Percentiles rank a stretch among this genome's conserved stretches.
phyloP scores from a whole-genome alignment of 2,888 invertebrate genomes.

The Trissoscelio sp. region DNA sequence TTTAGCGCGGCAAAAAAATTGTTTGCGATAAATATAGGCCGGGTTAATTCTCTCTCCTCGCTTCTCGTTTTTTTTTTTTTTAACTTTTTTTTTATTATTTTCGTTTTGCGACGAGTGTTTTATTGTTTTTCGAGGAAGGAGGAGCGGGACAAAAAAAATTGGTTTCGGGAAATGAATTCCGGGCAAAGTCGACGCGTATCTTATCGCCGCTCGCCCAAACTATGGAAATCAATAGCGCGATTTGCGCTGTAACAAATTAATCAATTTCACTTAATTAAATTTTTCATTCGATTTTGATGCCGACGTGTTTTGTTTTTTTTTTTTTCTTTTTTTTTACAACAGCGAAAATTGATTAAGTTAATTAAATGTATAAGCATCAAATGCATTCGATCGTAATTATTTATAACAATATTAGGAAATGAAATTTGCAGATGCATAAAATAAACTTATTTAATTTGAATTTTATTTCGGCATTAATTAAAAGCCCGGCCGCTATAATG shows the following conservation, averaged over 20 bases:
- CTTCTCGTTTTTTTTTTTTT: slow-evolving; percentile 4
- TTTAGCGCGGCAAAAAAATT: slow-evolving; percentile 48
- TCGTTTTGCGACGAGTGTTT: slow-evolving; percentile 45
- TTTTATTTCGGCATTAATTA: slow-evolving; percentile 51
- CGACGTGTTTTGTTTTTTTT: no score
- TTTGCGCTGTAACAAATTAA: slow-evolving; percentile 56
- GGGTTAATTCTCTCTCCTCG: slow-evolving; percentile 29
- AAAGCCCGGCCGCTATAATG: slow-evolving; percentile 34
- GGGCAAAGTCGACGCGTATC: slow-evolving; percentile 36
- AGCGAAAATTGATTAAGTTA: slow-evolving; percentile 37
- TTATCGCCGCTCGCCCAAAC: slow-evolving; percentile 32
- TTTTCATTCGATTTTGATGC: slow-evolving; percentile 27
- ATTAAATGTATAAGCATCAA: slow-evolving; percentile 42
- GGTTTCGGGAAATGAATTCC: slow-evolving; percentile 46
- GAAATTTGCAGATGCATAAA: slow-evolving; percentile 37
- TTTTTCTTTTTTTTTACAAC: not conserved
- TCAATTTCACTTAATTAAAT: slow-evolving; percentile 51
- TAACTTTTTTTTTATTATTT: slow-evolving; percentile 9
- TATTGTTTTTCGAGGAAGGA: slow-evolving; percentile 35
- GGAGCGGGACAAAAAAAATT: slow-evolving; percentile 25
- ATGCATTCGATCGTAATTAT: slow-evolving; percentile 40
- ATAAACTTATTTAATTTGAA: slow-evolving; percentile 53
- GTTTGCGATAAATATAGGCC: slow-evolving; percentile 56
- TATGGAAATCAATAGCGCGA: slow-evolving; percentile 48
- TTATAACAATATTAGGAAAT: slow-evolving; percentile 47